Conservation (phyloP, 2,888 invertebrate species). For the Neelides folsomi region DNA sequence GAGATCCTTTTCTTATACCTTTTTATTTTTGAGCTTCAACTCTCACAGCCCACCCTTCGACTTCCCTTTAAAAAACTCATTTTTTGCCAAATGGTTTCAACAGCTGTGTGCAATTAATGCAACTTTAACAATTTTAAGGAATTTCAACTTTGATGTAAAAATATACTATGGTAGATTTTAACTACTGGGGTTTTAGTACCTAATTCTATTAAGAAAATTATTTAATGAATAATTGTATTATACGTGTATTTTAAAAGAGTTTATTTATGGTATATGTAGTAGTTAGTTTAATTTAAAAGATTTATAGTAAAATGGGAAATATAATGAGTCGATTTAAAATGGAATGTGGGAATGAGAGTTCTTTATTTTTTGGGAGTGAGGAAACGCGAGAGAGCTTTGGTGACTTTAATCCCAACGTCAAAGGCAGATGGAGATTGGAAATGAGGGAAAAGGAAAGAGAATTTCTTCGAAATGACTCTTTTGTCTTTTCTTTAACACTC, state of each 20-base stretch:
- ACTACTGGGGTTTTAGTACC: no score
- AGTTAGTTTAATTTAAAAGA: no score
- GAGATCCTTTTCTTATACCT: not conserved
- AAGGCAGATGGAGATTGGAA: no score
- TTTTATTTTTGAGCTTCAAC: not conserved
- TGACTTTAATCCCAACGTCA: no score
- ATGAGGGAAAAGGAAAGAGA: conserved; percentile 7
- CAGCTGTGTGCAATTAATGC: no score
- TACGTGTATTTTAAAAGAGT: no score
- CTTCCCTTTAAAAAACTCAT: not conserved
- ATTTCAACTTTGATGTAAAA: no score
- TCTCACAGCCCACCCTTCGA: not conserved
- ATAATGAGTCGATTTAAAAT: conserved; percentile 1
- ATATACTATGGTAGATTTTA: no score
- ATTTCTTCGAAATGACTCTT: conserved; percentile 11
- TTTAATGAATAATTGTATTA: no score
- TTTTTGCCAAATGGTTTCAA: not conserved
- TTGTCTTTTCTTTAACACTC: conserved; percentile 3
- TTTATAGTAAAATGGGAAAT: not conserved
- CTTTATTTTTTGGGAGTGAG: conserved; percentile 7
- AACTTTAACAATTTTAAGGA: no score
- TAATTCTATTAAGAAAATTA: no score
- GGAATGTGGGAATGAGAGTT: conserved; percentile 4
- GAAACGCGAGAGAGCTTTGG: conserved; percentile 7
- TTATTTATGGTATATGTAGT: no score